phyloP scores from a whole-genome alignment of 2,113 vertebrate genomes.

The Prunella fulvescens region DNA sequence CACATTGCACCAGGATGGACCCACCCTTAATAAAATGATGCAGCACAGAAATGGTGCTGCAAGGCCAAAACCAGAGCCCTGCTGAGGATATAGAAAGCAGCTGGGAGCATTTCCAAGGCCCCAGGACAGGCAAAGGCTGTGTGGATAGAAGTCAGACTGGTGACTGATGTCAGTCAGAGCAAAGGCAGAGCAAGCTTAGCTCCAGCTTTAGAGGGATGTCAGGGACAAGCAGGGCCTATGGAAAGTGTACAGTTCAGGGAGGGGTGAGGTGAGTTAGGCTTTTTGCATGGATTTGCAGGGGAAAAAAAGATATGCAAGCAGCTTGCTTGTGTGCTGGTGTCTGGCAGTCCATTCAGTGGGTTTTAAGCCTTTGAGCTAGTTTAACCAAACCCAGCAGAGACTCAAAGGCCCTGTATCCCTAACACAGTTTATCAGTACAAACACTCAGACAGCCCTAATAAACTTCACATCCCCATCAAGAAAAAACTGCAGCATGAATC shows the following conservation, averaged over 20 bases:
- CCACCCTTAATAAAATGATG: background rate
- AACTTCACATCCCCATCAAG: accelerated
- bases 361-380: background rate
- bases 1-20: accelerated
- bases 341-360: background rate
- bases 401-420: background rate
- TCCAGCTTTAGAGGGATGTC: background rate
- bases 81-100: background rate
- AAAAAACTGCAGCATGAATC: background rate
- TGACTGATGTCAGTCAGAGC: background rate
- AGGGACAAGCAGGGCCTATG: background rate
- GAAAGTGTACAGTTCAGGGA: background rate
- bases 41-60: background rate
- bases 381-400: background rate
- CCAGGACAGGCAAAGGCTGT: background rate
- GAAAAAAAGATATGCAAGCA: background rate
- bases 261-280: background rate
- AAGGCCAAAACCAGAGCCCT: background rate
- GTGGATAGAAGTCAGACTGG: background rate
- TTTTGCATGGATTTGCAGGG: background rate
- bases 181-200: background rate
- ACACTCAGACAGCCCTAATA: background rate
- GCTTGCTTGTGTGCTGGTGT: background rate
- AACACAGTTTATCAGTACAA: background rate
- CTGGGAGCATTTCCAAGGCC: background rate